phyloP scores from a whole-genome alignment of 2,888 invertebrate genomes.

The Suillia variegata region DNA sequence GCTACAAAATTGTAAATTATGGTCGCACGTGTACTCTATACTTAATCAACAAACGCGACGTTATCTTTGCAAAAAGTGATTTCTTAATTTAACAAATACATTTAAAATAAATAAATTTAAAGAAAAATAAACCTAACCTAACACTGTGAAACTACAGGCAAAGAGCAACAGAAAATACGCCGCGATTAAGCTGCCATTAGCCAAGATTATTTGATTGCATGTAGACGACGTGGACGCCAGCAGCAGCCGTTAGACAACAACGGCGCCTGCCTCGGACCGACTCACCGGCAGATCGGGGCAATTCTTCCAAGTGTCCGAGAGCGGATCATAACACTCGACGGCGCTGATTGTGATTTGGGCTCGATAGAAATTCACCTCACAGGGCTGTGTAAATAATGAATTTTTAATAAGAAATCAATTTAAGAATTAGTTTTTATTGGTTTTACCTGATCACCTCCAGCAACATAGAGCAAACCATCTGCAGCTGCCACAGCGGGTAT shows the following conservation, averaged over 20 bases:
- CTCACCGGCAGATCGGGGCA: constrained; percentile 81
- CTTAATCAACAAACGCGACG: too few relatives aligned
- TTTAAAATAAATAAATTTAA: too few relatives aligned
- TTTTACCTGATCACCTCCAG: constrained; percentile 77
- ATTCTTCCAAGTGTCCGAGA: constrained; percentile 76
- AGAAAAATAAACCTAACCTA: neutral
- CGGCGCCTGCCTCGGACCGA: constrained; percentile 86
- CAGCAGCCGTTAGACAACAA: constrained; percentile 69
- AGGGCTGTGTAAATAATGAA: too few relatives aligned
- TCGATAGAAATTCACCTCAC: constrained; percentile 81
- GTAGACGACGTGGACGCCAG: too few relatives aligned
- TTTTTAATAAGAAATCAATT: constrained; percentile 10
- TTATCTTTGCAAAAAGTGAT: too few relatives aligned
- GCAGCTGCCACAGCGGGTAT: constrained; percentile 86
- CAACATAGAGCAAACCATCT: constrained; percentile 80
- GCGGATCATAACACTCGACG: constrained; percentile 85
- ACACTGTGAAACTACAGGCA: neutral
- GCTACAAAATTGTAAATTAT: too few relatives aligned
- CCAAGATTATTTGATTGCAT: constrained; percentile 5
- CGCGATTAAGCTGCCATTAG: neutral
- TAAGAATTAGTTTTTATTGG: neutral
- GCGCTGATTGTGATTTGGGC: constrained; percentile 82
- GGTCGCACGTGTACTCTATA: too few relatives aligned
- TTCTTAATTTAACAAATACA: too few relatives aligned
- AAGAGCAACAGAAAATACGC: neutral